Evolutionary conservation across 2,888 invertebrate species (phyloP).

Genomic region (Urechis unicinctus): DNA sequence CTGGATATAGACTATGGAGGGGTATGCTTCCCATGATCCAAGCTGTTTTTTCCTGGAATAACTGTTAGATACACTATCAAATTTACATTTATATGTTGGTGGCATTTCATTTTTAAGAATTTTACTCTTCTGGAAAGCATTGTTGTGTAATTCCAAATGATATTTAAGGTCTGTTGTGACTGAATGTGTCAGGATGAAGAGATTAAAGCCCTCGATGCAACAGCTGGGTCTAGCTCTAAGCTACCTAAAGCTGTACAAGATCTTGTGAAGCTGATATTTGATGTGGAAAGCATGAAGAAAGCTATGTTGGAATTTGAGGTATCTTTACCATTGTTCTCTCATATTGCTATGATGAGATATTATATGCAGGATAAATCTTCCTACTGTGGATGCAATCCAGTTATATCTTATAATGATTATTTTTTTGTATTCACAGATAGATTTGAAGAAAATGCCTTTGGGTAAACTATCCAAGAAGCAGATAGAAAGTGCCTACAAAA

Average conservation of each 20-base stretch:
- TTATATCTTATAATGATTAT: too few species aligned
- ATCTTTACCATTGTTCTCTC: constrained; percentile 17
- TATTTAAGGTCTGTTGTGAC: background rate
- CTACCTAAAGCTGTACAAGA: constrained; percentile 73
- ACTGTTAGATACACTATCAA: background rate
- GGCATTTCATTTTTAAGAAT: background rate
- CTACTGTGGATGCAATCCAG: too few species aligned
- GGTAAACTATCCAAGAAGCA: constrained; percentile 83
- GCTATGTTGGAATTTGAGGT: constrained; percentile 90
- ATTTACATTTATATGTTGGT: background rate
- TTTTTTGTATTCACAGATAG: constrained; percentile 56
- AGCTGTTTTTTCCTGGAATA: too few species aligned
- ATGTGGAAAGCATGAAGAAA: constrained; percentile 83
- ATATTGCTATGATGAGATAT: too few species aligned
- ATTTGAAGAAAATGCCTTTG: constrained; percentile 95
- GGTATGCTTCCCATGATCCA: too few species aligned
- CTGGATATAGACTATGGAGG: constrained; percentile 84
- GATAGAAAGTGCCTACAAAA: constrained; percentile 75
- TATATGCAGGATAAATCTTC: too few species aligned
- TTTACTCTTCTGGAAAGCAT: too few species aligned
- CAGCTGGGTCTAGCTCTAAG: constrained; percentile 57
- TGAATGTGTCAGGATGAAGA: constrained; percentile 37
- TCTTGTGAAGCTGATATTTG: constrained; percentile 79
- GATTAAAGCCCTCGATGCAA: constrained; percentile 42
- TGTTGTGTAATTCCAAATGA: background rate